Conservation (phyloP, 2,888 invertebrate species). For the Cataglyphis rosenhaueri region DNA sequence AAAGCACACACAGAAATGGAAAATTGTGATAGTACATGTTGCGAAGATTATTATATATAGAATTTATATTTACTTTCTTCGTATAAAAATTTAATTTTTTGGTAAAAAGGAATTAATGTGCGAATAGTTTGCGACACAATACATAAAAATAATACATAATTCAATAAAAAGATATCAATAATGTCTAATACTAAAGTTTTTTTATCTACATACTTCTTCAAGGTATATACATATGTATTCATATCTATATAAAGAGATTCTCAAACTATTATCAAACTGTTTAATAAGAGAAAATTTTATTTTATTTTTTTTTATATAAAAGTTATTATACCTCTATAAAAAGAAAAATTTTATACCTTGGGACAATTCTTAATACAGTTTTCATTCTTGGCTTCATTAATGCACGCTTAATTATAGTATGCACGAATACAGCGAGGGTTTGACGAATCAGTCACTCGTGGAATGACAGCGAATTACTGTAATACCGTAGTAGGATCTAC, state of each 20-base stretch:
- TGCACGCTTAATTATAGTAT: neutral
- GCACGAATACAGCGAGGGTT: neutral
- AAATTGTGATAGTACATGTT: neutral
- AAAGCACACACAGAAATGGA: neutral
- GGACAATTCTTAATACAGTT: neutral
- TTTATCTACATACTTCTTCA: neutral
- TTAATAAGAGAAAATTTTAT: neutral
- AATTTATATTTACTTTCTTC: too few species aligned
- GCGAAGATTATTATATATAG: too few species aligned
- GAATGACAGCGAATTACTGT: slow-evolving; percentile 38
- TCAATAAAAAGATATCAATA: neutral
- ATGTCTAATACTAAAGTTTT: neutral
- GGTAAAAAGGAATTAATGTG: neutral
- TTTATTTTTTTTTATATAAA: neutral
- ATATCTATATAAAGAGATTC: too few species aligned
- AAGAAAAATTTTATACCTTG: neutral
- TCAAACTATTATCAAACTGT: neutral
- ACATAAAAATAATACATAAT: neutral
- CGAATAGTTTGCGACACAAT: neutral
- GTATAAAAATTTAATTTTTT: neutral
- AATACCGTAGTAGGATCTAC: slow-evolving; percentile 2
- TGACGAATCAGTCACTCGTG: slow-evolving; percentile 42
- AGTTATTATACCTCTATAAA: neutral
- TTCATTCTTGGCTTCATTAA: neutral
- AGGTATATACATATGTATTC: neutral